Percentiles rank a stretch among this genome's conserved stretches.
These are phyloP conservation scores for Archocentrus centrarchus DNA, from an alignment of 2,113 vertebrate genomes.

Conservation along the genomic window DNA sequence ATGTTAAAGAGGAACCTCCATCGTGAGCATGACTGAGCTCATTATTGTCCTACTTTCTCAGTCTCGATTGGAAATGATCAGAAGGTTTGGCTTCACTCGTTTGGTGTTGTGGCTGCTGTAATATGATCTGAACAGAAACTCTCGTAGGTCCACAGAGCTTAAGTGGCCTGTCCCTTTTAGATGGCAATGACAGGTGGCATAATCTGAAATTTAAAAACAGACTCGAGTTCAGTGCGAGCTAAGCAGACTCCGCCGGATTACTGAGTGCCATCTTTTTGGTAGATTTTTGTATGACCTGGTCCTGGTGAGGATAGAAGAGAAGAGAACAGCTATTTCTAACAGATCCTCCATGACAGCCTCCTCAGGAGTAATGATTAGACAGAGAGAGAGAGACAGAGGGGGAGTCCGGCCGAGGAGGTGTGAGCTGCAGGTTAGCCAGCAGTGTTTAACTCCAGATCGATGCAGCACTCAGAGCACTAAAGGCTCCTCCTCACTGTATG, in stretches of 20 bases:
- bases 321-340: slow-evolving; percentile 23
- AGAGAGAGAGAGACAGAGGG: neutral
- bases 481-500: slow-evolving; percentile 52
- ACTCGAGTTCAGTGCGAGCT: neutral
- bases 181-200: slow-evolving; percentile 7
- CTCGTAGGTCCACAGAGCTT: neutral
- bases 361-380: slow-evolving; percentile 12
- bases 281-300: neutral
- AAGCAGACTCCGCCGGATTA: neutral
- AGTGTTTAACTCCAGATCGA: slow-evolving; percentile 69
- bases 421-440: slow-evolving; percentile 47
- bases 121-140: neutral
- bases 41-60: neutral
- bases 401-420: slow-evolving; percentile 14
- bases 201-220: neutral
- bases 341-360: slow-evolving; percentile 12
- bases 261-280: neutral
- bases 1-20: neutral
- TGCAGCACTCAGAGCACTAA: slow-evolving; percentile 59
- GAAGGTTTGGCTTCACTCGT: neutral
- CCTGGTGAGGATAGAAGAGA: neutral
- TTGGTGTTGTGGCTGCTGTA: neutral
- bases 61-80: neutral
- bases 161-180: neutral
- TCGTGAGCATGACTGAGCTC: neutral